Base-by-base conservation (phyloP, 2,888 invertebrate genomes). In the Liopterus haemorrhoidalis region DNA sequence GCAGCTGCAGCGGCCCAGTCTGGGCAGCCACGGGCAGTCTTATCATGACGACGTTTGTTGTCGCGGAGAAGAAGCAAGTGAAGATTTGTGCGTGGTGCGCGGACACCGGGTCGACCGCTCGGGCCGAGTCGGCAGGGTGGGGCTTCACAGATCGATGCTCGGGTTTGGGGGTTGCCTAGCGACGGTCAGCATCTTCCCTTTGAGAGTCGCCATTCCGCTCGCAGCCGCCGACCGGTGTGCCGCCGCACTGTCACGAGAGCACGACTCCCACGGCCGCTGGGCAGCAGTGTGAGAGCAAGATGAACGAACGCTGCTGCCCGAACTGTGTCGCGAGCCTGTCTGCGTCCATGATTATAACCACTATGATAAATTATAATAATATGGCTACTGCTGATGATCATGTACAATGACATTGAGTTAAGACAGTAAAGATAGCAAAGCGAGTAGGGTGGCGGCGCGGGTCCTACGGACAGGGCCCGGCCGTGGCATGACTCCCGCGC, bases 91-190 rank as follows among this genome's bases (percentile, higher is more conserved):
- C n/a, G n/a, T n/a, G n/a, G 18, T 41, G 43, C 38, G 25, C 22
- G 25, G 28, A 41, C 41, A 46, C 50, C 43, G 43, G 51, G 49
- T 51, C 56, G 49, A 48, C 46, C 22, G 40, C 39, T 38, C 58
- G 63, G 59, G 61, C 58, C 62, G 61, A 60, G 61, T 60, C 59
- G 62, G 57, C 61, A 65, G 65, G 66, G 65, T 65, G 66, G 66
- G 66, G 65, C 63, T 64, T 62, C 60, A 63, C 64, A 64, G 66
- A 66, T 68, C 65, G 66, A 66, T 68, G 63, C 59, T 61, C 59
- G 62, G 64, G 60, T 62, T 50, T 46, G 43, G 32, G 60, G 61
- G 66, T 66, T 65, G 54, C 54, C 49, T 47, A 41, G 54, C 50
- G 47, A 54, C 54, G 48, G 50, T 31, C 48, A 45, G 45, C 45